These are phyloP conservation scores for Nycteola revayana DNA, from an alignment of 2,888 invertebrate genomes.

Conservation along the genomic window DNA sequence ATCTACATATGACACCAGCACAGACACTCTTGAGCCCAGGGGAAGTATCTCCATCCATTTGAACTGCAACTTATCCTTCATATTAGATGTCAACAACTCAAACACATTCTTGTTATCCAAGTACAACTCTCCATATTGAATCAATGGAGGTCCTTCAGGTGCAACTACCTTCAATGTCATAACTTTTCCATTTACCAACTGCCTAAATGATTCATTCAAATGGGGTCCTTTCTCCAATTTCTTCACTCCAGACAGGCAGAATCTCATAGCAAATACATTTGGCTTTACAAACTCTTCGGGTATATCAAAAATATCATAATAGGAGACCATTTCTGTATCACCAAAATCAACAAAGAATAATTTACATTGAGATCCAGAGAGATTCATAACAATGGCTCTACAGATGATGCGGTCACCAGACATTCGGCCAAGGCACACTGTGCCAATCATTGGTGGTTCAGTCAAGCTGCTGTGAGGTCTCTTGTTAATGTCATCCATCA, in stretches of 20 bases:
- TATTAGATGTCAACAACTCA: slow-evolving; percentile 74
- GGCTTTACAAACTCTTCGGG: slow-evolving; percentile 87
- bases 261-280: slow-evolving; percentile 88
- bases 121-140: slow-evolving; percentile 88
- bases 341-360: slow-evolving; percentile 92
- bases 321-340: slow-evolving; percentile 87
- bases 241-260: slow-evolving; percentile 87
- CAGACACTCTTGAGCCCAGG: slow-evolving; percentile 64
- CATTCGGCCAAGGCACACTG: slow-evolving; percentile 89
- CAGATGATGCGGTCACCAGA: slow-evolving; percentile 86
- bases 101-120: slow-evolving; percentile 82
- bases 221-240: slow-evolving; percentile 81
- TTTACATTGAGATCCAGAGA: slow-evolving; percentile 87
- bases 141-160: slow-evolving; percentile 86
- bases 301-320: slow-evolving; percentile 88
- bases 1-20: slow-evolving; percentile 85
- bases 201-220: slow-evolving; percentile 87
- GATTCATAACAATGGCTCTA: slow-evolving; percentile 88
- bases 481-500: slow-evolving; percentile 88
- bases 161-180: slow-evolving; percentile 85
- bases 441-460: slow-evolving; percentile 87
- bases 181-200: slow-evolving; percentile 84
- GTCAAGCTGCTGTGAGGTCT: slow-evolving; percentile 82
- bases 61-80: slow-evolving; percentile 68
- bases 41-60: slow-evolving; percentile 62